These are phyloP conservation scores for Iselma pallidipennis DNA, from an alignment of 2,888 invertebrate genomes.

Conservation along the genomic window DNA sequence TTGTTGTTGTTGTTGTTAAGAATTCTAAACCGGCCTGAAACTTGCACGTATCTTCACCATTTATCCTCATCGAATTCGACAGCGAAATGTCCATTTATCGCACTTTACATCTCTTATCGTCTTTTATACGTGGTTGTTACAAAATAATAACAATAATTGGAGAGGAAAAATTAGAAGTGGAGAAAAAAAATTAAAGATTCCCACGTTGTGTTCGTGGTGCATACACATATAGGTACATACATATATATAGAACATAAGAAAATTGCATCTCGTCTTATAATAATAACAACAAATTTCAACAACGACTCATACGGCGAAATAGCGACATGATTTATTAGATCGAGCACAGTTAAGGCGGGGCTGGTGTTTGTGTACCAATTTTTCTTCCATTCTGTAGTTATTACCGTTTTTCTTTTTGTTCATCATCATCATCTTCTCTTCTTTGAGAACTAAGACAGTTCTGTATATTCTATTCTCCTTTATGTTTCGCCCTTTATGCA, in stretches of 20 bases:
- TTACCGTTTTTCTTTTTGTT: background rate
- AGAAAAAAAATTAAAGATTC: background rate
- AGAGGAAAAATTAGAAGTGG: background rate
- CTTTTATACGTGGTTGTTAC: background rate
- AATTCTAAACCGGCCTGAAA: background rate
- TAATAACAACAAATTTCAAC: background rate
- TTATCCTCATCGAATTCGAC: slow-evolving; percentile 1
- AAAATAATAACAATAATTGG: background rate
- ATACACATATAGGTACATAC: background rate
- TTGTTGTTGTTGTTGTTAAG: background rate
- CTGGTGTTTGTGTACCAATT: background rate
- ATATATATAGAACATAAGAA: background rate
- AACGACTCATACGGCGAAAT: background rate
- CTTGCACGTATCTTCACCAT: background rate
- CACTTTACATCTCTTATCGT: background rate
- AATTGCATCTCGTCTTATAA: background rate
- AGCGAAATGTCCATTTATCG: slow-evolving; percentile 1
- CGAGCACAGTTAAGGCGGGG: background rate
- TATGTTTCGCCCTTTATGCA: too few species aligned
- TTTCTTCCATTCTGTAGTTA: background rate
- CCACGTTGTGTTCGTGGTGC: background rate
- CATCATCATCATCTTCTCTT: background rate
- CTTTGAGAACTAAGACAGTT: background rate
- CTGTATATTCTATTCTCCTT: too few species aligned
- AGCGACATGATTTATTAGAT: background rate